Evolutionary conservation across 1,140 invertebrate genomes (phyloP), one percentile per base, ranked within the genome.

Genomic region (Zaprionus tsacasi): DNA sequence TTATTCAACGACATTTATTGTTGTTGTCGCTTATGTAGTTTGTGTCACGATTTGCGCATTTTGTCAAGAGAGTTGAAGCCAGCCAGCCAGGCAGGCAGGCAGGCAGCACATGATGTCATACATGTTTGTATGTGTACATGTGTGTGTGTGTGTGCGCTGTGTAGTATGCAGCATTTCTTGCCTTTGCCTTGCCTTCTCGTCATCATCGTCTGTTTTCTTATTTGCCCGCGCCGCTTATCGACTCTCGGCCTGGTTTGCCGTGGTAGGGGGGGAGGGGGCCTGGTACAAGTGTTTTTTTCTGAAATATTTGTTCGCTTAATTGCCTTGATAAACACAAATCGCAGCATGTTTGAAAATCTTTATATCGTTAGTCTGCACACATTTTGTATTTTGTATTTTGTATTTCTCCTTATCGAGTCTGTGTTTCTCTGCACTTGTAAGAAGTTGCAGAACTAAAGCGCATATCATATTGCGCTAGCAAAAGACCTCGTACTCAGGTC

Each of bases 1-100:
- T 76, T 82, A 87, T 87, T 79, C 82, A 74, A 70, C 72, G 76
- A 74, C 79, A 77, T 86, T 79, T 72, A 70, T 79, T 81, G 69
- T 79, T 81, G 68, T 66, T 78, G 70, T 69, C 69, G 58, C 71
- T 70, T 69, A 63, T 71, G 69, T 76, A 76, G 73, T 75, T 72
- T 72, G 61, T 57, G 71, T 68, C 72, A 66, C 63, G 67, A 74
- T 71, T 69, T 77, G 25, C 59, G 78, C 54, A 68, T 71, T 76
- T 63, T 52, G 63, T 66, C 59, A 52, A 81, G 59, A 36, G 71
- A 76, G 35, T 66, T 54, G 63, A 69, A 73, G 38, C 64, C 66
- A 30, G 27, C 27, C 27, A 30, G 21, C 21, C 21, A 21, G 21
- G 21, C 21, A 21, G 27, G 27, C 21, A 21, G 21, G 21, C 21